phyloP scores from a whole-genome alignment of 2,888 invertebrate genomes.

The Thelaira solivaga region DNA sequence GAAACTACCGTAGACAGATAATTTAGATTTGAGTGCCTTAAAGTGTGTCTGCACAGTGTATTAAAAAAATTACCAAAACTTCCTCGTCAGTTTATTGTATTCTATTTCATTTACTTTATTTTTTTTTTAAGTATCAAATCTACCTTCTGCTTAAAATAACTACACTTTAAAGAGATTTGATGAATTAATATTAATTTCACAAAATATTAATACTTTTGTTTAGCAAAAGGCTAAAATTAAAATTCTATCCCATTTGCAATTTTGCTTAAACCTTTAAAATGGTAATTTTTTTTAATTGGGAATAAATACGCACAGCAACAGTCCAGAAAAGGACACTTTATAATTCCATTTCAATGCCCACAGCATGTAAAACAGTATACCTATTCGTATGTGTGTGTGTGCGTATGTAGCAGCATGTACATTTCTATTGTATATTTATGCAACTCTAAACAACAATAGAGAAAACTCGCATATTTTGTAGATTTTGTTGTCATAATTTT shows the following conservation, averaged over 20 bases:
- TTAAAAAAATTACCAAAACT: no score
- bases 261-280: neutral
- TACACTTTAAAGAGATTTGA: slow-evolving; percentile 1
- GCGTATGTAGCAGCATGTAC: no score
- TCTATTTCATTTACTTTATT: no score
- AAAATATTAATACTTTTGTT: neutral
- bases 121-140: no score
- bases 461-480: slow-evolving; percentile 40
- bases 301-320: neutral
- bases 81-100: no score
- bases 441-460: neutral
- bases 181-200: neutral
- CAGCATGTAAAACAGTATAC: slow-evolving; percentile 5
- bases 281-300: slow-evolving; percentile 3
- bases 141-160: no score
- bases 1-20: no score
- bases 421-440: slow-evolving; percentile 6
- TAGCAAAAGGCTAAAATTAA: neutral
- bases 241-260: neutral
- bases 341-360: neutral
- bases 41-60: slow-evolving; percentile 4
- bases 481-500: slow-evolving; percentile 57
- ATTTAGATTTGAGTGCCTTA: neutral
- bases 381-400: no score
- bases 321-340: neutral